Conservation (phyloP, 2,888 invertebrate genomes). For the Synanthedon myopaeformis region DNA sequence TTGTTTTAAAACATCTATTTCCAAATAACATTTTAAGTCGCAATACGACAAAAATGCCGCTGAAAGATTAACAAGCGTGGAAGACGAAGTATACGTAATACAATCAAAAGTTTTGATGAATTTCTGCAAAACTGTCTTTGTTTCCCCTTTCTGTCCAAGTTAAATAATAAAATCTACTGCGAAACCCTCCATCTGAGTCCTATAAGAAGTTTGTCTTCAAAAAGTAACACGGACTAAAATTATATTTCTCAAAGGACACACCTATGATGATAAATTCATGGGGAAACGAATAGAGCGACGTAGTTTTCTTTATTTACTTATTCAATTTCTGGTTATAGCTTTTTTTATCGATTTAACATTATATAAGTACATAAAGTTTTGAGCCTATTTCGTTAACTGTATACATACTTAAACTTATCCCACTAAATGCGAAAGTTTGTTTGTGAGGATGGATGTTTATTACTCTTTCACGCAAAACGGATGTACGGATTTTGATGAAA, state of each 20-base stretch:
- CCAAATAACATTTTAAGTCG: not conserved
- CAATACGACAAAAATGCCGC: not conserved
- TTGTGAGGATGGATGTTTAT: too few relatives aligned
- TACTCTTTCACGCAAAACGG: too few relatives aligned
- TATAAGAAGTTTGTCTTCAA: slow-evolving; percentile 26
- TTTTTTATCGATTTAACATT: too few relatives aligned
- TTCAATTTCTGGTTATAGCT: too few relatives aligned
- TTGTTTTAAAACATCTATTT: not conserved
- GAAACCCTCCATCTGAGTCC: slow-evolving; percentile 32
- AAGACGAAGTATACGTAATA: slow-evolving; percentile 47
- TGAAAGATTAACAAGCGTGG: slow-evolving; percentile 50
- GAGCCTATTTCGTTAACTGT: too few relatives aligned
- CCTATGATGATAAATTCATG: too few relatives aligned
- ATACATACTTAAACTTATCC: too few relatives aligned
- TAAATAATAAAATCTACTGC: slow-evolving; percentile 52
- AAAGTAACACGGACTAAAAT: slow-evolving; percentile 22
- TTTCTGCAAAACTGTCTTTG: slow-evolving; percentile 58
- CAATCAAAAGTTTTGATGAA: slow-evolving; percentile 69
- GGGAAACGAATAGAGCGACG: too few relatives aligned
- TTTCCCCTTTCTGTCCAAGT: slow-evolving; percentile 55
- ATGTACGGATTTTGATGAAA: too few relatives aligned
- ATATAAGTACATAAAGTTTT: too few relatives aligned
- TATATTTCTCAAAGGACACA: slow-evolving; percentile 16
- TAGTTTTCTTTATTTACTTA: too few relatives aligned
- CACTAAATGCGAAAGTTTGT: too few relatives aligned